phyloP scores from a whole-genome alignment of 2,113 vertebrate genomes.

The Merops nubicus region DNA sequence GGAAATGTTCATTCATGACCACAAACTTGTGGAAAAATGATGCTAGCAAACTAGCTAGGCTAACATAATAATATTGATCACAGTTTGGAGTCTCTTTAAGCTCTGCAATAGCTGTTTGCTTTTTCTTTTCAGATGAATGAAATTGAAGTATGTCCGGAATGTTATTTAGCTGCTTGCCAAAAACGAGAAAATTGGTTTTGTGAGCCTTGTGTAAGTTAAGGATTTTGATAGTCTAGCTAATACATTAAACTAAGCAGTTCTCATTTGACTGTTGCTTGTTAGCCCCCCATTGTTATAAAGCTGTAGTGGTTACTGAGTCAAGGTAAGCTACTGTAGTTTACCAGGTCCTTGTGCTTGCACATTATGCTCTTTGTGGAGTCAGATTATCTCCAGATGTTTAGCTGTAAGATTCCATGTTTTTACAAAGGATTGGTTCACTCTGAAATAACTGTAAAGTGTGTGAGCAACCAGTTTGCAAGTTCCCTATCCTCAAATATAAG shows the following conservation, averaged over 20 bases:
- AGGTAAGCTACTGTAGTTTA: not conserved
- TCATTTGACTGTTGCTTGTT: not conserved
- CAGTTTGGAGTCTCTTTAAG: not conserved
- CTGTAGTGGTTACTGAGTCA: not conserved
- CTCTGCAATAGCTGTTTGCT: not conserved
- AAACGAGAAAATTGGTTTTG: constrained; percentile 99
- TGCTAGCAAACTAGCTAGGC: not conserved
- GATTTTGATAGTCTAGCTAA: not conserved
- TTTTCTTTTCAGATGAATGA: constrained; percentile 93
- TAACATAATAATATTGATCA: not conserved
- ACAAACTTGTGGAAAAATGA: not conserved
- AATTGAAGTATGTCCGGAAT: constrained; percentile 99
- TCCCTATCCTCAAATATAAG: not conserved
- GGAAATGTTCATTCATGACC: not conserved
- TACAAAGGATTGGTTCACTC: not conserved
- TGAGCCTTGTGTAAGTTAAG: constrained; percentile 94
- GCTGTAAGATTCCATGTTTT: not conserved
- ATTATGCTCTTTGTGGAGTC: not conserved
- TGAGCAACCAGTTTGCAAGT: not conserved
- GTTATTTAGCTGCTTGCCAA: constrained; percentile 97
- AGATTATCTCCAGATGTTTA: not conserved
- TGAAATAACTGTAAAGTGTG: not conserved
- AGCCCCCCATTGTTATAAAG: not conserved
- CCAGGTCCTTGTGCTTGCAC: not conserved
- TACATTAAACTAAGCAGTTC: not conserved